Evolutionary conservation across 2,888 invertebrate genomes (phyloP).

Genomic region (Rhagium mordax): DNA sequence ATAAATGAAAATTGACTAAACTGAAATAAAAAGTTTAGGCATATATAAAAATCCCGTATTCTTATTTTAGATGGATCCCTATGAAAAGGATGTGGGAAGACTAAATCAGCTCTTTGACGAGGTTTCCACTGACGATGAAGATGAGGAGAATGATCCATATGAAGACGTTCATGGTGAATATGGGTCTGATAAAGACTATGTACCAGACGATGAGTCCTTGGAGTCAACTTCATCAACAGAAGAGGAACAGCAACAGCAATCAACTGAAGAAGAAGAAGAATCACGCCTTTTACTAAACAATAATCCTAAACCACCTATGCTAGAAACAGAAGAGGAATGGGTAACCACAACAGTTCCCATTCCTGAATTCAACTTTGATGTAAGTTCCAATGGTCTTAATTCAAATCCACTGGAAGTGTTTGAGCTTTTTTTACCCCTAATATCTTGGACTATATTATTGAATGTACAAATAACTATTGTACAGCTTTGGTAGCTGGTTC

Average conservation of each 20-base stretch:
- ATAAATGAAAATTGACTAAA: background rate
- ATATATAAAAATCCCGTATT: background rate
- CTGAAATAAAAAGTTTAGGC: background rate
- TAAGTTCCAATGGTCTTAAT: background rate
- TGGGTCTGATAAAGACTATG: conserved; percentile 13
- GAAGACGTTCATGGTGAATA: conserved; percentile 21
- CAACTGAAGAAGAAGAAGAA: background rate
- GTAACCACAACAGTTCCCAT: conserved; percentile 24
- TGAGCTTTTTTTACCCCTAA: conserved; percentile 6
- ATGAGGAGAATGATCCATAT: conserved; percentile 6
- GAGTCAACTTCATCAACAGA: background rate
- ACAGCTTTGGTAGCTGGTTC: background rate
- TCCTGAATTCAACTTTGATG: conserved; percentile 36
- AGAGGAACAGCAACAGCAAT: background rate
- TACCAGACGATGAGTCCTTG: background rate
- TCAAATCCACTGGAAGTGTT: background rate
- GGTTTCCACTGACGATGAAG: conserved; percentile 12
- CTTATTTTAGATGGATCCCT: background rate
- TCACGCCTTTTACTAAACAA: background rate
- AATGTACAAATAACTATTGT: conserved; percentile 29
- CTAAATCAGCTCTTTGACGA: background rate
- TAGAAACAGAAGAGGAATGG: background rate
- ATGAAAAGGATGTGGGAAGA: background rate
- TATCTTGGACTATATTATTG: background rate
- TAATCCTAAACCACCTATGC: background rate